These are phyloP conservation scores for Acrocephalus arundinaceus DNA, from an alignment of 2,113 vertebrate genomes.

Conservation along the genomic window DNA sequence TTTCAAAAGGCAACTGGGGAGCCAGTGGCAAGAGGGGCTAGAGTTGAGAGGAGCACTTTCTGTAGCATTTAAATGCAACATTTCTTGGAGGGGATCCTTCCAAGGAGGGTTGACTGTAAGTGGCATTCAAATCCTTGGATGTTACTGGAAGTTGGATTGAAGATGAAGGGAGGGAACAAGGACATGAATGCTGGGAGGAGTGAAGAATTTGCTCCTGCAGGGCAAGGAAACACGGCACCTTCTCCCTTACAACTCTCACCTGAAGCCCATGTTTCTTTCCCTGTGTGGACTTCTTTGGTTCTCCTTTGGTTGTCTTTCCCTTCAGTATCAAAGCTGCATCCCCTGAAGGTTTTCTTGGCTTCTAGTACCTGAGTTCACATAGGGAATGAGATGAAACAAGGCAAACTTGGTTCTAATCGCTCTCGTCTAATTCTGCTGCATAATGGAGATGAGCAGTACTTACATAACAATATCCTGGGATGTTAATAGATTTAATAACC, in stretches of 20 bases:
- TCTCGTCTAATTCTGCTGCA: constrained; percentile 41
- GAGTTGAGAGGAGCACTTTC: neutral
- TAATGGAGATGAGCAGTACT: constrained; percentile 65
- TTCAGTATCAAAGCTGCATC: neutral
- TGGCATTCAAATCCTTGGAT: neutral
- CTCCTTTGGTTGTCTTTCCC: neutral
- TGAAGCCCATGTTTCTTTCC: neutral
- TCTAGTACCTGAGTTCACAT: neutral
- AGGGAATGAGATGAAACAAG: constrained; percentile 35
- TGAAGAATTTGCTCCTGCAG: neutral
- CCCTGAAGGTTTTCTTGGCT: neutral
- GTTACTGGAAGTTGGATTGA: neutral
- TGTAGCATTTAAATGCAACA: neutral
- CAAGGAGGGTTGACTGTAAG: neutral
- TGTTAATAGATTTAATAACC: constrained; percentile 69
- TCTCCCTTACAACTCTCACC: neutral
- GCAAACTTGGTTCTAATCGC: constrained; percentile 30
- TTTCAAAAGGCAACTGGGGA: neutral
- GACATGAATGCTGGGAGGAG: neutral
- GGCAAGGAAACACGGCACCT: neutral
- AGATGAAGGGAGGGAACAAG: neutral
- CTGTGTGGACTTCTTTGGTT: rapidly evolving
- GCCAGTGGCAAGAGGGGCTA: neutral
- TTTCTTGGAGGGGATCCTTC: neutral
- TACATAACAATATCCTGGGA: constrained; percentile 60